These are phyloP conservation scores for Onychomys arenicola DNA, from an alignment of 2,797 vertebrate genomes.

Conservation along the genomic window DNA sequence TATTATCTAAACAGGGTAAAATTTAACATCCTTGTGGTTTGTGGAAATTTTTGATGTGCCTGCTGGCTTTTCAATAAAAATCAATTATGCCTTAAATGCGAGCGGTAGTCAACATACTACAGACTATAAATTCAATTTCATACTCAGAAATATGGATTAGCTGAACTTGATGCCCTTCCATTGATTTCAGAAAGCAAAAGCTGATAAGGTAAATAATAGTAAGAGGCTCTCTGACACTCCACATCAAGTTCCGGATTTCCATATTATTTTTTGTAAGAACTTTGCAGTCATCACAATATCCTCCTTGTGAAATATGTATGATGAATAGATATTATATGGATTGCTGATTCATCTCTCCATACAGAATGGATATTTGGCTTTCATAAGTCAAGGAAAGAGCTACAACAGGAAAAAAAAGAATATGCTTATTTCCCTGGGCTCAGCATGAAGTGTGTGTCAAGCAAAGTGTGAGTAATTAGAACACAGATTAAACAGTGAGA, in stretches of 20 bases:
- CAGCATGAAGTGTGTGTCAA: slow-evolving; percentile 80
- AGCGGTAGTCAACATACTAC: slow-evolving; percentile 92
- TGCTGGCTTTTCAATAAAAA: slow-evolving; percentile 96
- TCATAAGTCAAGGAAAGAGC: slow-evolving; percentile 87
- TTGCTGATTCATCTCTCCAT: slow-evolving; percentile 92
- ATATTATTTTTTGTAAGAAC: slow-evolving; percentile 92
- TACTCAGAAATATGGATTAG: slow-evolving; percentile 95
- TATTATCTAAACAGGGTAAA: slow-evolving; percentile 92
- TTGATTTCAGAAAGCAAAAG: slow-evolving; percentile 93
- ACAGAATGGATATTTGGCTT: slow-evolving; percentile 88
- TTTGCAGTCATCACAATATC: slow-evolving; percentile 90
- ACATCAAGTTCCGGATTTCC: slow-evolving; percentile 92
- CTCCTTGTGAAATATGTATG: slow-evolving; percentile 92
- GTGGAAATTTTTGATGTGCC: slow-evolving; percentile 95
- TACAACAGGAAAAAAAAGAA: slow-evolving; percentile 86
- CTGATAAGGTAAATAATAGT: slow-evolving; percentile 93
- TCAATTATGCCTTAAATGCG: slow-evolving; percentile 95
- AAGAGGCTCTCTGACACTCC: slow-evolving; percentile 91
- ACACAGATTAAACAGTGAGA: slow-evolving; percentile 82
- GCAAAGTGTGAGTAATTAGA: slow-evolving; percentile 85
- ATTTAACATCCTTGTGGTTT: slow-evolving; percentile 92
- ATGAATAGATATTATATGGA: slow-evolving; percentile 91
- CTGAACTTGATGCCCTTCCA: slow-evolving; percentile 93
- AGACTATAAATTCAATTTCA: slow-evolving; percentile 93
- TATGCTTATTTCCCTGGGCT: slow-evolving; percentile 85